Percentiles rank a stretch among this genome's conserved stretches.
phyloP scores from a whole-genome alignment of 2,113 vertebrate species.

The Proterorhinus semilunaris region DNA sequence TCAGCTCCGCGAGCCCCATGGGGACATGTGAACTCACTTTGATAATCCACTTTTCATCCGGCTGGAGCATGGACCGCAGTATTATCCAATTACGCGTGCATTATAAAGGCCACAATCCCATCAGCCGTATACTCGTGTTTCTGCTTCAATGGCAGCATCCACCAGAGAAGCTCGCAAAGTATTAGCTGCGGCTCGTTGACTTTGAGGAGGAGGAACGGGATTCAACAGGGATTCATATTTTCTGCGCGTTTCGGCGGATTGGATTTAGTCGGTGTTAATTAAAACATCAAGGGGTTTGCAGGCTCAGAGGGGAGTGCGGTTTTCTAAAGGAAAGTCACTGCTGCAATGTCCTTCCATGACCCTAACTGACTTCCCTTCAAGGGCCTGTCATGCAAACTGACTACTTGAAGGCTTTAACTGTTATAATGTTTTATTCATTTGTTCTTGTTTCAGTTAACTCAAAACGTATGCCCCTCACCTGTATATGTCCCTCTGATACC shows the following conservation, averaged over 20 bases:
- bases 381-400: too few relatives aligned
- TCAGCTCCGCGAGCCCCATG: conserved; percentile 38
- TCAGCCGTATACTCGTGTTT: conserved; percentile 40
- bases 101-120: conserved; percentile 58
- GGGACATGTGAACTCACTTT: conserved; percentile 45
- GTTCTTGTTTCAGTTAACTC: too few relatives aligned
- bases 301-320: neutral
- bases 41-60: conserved; percentile 62
- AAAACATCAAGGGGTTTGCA: conserved; percentile 28
- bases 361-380: neutral
- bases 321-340: neutral
- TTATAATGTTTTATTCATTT: too few relatives aligned
- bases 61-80: conserved; percentile 52
- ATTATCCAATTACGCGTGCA: conserved; percentile 67
- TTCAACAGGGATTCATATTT: conserved; percentile 40
- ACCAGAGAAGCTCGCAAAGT: conserved; percentile 46
- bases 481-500: too few relatives aligned
- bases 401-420: too few relatives aligned
- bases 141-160: conserved; percentile 36
- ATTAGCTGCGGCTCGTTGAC: conserved; percentile 25
- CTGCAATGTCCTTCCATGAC: neutral
- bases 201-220: conserved; percentile 33
- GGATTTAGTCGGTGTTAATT: conserved; percentile 36
- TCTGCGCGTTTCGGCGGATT: conserved; percentile 36
- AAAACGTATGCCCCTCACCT: too few relatives aligned